A percentile compares a stretch with the other conserved stretches of the same genome.
Evolutionary conservation across 2,797 vertebrate genomes (phyloP).

Genomic region (Sebastes hubbsi): DNA sequence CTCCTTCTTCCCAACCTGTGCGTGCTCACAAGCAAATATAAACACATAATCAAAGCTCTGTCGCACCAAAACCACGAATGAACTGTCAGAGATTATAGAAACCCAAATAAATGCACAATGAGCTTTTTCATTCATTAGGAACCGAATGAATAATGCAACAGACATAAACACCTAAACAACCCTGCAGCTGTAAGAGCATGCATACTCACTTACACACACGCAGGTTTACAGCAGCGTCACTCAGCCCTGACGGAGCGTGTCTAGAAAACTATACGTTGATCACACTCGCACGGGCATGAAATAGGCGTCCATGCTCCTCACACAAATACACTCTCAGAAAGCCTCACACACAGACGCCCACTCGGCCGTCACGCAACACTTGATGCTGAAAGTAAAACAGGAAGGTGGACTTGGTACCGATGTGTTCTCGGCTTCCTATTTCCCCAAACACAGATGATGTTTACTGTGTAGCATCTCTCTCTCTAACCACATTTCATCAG

Average conservation of each 20-base stretch:
- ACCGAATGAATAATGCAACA: slow-evolving; percentile 39
- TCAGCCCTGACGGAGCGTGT: slow-evolving; percentile 44
- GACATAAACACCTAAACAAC: slow-evolving; percentile 32
- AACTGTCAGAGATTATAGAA: slow-evolving; percentile 10
- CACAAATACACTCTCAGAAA: slow-evolving; percentile 10
- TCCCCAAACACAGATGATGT: slow-evolving; percentile 20
- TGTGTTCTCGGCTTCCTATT: slow-evolving; percentile 20
- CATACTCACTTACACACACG: background rate
- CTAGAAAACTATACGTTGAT: slow-evolving; percentile 50
- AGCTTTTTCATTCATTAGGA: slow-evolving; percentile 17
- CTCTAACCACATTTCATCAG: slow-evolving; percentile 11
- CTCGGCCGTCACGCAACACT: slow-evolving; percentile 49
- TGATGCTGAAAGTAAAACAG: slow-evolving; percentile 41
- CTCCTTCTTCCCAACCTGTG: background rate
- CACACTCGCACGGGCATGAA: slow-evolving; percentile 43
- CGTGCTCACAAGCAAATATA: background rate
- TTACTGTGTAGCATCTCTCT: slow-evolving; percentile 21
- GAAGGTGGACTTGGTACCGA: slow-evolving; percentile 25
- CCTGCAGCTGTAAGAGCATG: slow-evolving; percentile 20
- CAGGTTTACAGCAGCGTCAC: slow-evolving; percentile 37
- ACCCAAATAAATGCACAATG: slow-evolving; percentile 28
- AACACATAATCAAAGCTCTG: slow-evolving; percentile 9
- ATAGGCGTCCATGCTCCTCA: slow-evolving; percentile 14
- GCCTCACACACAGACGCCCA: background rate
- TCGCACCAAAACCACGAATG: slow-evolving; percentile 13